These are phyloP conservation scores for Ornithoptera priamus DNA, from an alignment of 2,888 invertebrate genomes.

Conservation along the genomic window DNA sequence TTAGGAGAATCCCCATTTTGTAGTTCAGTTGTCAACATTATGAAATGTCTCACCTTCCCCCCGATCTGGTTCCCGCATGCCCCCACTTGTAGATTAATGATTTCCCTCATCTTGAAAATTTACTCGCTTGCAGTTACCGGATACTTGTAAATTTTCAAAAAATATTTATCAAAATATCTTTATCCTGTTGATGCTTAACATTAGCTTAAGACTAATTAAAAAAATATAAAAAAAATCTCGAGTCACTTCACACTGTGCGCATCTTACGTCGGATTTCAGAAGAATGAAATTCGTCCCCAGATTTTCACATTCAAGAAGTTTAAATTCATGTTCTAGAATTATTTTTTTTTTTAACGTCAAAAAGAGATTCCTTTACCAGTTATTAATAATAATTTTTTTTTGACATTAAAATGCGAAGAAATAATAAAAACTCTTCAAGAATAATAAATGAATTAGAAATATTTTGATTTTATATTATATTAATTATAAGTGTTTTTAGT, in stretches of 20 bases:
- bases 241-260: conserved; percentile 57
- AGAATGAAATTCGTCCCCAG: conserved; percentile 35
- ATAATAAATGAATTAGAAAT: too few species aligned
- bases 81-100: conserved; percentile 88
- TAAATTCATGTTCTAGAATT: conserved; percentile 31
- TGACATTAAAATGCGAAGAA: too few species aligned
- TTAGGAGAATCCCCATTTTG: too few species aligned
- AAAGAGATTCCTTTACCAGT: too few species aligned
- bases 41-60: conserved; percentile 70
- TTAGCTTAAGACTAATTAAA: conserved; percentile 72
- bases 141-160: conserved; percentile 65
- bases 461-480: too few species aligned
- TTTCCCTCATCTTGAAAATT: conserved; percentile 85
- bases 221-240: conserved; percentile 47
- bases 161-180: conserved; percentile 49
- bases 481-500: too few species aligned
- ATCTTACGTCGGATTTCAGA: conserved; percentile 64
- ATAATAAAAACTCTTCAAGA: too few species aligned
- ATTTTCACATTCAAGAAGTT: conserved; percentile 26
- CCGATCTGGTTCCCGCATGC: conserved; percentile 83
- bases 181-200: conserved; percentile 64
- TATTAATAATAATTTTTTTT: too few species aligned
- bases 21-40: too few species aligned
- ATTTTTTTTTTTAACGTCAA: background rate
- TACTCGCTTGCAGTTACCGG: conserved; percentile 39